These are phyloP conservation scores for Anarrhichthys ocellatus DNA, from an alignment of 2,113 vertebrate species.

Conservation along the genomic window DNA sequence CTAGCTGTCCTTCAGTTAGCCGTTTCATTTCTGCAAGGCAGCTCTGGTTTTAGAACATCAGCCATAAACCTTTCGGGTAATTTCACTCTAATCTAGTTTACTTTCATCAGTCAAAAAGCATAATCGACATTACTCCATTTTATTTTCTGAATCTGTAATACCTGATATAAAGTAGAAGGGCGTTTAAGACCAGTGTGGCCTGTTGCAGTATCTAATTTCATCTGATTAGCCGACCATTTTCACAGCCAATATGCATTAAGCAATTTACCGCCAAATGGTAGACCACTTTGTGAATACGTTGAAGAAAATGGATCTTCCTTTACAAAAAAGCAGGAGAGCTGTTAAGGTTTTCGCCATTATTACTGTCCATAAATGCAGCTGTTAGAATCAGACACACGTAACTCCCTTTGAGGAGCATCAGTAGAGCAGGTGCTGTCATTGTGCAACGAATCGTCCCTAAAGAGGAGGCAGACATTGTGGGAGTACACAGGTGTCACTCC, in stretches of 20 bases:
- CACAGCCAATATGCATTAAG: conserved; percentile 19
- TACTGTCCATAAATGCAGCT: conserved; percentile 23
- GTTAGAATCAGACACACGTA: conserved; percentile 25
- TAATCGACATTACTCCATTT: conserved; percentile 39
- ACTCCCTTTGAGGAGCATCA: conserved; percentile 48
- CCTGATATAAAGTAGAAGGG: conserved; percentile 30
- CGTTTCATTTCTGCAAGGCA: conserved; percentile 32
- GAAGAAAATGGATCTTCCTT: conserved; percentile 25
- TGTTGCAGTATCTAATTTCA: conserved; percentile 35
- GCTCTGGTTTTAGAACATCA: conserved; percentile 17
- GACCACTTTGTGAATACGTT: conserved; percentile 9
- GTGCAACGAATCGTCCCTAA: conserved; percentile 35
- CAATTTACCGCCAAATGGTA: conserved; percentile 9
- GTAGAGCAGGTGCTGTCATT: conserved; percentile 53
- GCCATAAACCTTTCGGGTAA: conserved; percentile 27
- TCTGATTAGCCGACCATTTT: conserved; percentile 45
- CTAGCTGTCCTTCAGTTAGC: conserved; percentile 30
- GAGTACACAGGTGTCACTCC: conserved; percentile 61
- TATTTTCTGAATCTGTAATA: conserved; percentile 39
- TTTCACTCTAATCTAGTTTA: conserved; percentile 50
- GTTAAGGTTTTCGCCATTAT: conserved; percentile 28
- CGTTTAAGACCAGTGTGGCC: conserved; percentile 8
- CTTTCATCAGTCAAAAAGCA: conserved; percentile 51
- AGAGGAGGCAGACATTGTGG: conserved; percentile 51
- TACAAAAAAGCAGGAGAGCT: conserved; percentile 18